Base-by-base conservation (phyloP, 2,797 vertebrate species). In the Dicrostonyx torquatus region DNA sequence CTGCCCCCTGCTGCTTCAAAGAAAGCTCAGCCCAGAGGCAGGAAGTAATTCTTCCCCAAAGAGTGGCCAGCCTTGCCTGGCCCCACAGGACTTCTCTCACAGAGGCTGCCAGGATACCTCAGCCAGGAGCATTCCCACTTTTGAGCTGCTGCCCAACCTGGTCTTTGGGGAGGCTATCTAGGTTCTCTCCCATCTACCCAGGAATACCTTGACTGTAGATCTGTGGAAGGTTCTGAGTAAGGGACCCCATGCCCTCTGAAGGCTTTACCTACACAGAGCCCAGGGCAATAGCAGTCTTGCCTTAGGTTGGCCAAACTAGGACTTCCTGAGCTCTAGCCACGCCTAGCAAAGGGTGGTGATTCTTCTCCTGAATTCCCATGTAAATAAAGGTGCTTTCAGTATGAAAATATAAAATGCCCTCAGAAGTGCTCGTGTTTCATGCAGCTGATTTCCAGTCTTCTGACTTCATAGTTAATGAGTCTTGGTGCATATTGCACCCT, bases 361-460 rank as follows among this genome's bases (percentile, higher is more conserved):
- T 31, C 31, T 45, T 87, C 37, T 53, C 68, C n/a, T 40, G 50
- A 48, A 58, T 66, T 83, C 60, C 48, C 60, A 55, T 75, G 72
- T 73, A 37, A 83, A 66, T 75, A 75, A 93, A 82, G 53, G 4
- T 31, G 15, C 34, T n/a, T 93, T 80, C 31, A 14, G 55, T 80
- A 40, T 13, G 17, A 72, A 40, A 77, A 34, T 26, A 11, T 13
- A 58, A 72, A 26, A 40, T 6, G 5, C 12, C 9, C 37, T 58
- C 11, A 34, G 37, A 68, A 37, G 31, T 17, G 6, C 85, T 80
- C 18, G 13, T 89, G 1, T 75, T 75, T 75, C 10, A 13, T 34
- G 43, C 20, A 20, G 5, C 80, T 13, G 4, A 34, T 58, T 15
- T 37, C 26, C 40, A 12, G 9, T 43, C n/a, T 2, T 5, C 43